Evolutionary conservation across 2,888 invertebrate species (phyloP).

Genomic region (Cylloceria caligata): DNA sequence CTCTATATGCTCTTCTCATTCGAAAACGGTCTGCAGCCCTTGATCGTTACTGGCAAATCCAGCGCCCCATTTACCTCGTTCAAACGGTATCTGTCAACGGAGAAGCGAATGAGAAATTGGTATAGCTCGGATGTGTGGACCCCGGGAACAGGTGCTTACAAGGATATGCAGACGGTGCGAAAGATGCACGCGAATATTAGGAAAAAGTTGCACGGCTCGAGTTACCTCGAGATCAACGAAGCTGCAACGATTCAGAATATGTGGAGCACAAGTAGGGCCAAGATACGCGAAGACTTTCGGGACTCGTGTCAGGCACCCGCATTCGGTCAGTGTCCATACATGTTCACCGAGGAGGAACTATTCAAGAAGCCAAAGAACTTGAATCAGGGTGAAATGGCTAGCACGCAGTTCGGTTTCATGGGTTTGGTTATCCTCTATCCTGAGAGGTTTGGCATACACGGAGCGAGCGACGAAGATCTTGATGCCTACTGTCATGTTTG

Average conservation of each 20-base stretch:
- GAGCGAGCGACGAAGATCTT: constrained; percentile 83
- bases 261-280: constrained; percentile 69
- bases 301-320: constrained; percentile 70
- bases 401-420: constrained; percentile 86
- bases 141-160: constrained; percentile 82
- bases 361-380: constrained; percentile 71
- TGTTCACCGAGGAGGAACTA: not conserved
- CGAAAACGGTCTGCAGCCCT: constrained; percentile 82
- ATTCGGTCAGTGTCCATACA: constrained; percentile 73
- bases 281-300: constrained; percentile 73
- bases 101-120: constrained; percentile 85
- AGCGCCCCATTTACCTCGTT: constrained; percentile 85
- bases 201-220: constrained; percentile 71
- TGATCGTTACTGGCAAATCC: constrained; percentile 85
- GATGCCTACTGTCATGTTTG: constrained; percentile 86
- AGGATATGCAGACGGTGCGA: constrained; percentile 84
- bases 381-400: constrained; percentile 86
- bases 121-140: constrained; percentile 85
- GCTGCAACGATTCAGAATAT: constrained; percentile 69
- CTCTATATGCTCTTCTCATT: constrained; percentile 84
- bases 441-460: constrained; percentile 81
- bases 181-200: constrained; percentile 83
- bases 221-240: constrained; percentile 70
- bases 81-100: constrained; percentile 85
- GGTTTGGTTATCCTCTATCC: constrained; percentile 85